phyloP scores from a whole-genome alignment of 2,113 vertebrate species.

The Circaetus gallicus region DNA sequence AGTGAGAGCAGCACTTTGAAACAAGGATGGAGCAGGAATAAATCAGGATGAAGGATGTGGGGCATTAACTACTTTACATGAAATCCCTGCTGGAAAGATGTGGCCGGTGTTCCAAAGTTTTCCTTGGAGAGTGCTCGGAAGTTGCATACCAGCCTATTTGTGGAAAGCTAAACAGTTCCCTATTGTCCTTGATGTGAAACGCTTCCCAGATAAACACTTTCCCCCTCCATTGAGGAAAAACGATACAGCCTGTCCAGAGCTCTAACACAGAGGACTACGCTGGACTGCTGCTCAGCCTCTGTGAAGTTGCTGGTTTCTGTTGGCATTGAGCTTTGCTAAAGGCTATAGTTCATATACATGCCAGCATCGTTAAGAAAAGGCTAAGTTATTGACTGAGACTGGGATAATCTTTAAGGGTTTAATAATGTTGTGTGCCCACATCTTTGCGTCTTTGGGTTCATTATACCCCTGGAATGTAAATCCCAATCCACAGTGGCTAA shows the following conservation, averaged over 20 bases:
- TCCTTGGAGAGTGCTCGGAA: conserved; percentile 9
- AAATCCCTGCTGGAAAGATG: neutral
- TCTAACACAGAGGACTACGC: neutral
- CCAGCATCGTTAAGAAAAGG: neutral
- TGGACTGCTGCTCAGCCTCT: neutral
- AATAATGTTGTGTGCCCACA: neutral
- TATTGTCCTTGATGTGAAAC: conserved; percentile 20
- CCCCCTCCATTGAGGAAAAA: conserved; percentile 23
- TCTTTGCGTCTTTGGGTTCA: neutral
- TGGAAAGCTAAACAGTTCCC: conserved; percentile 47
- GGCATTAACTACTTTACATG: conserved; percentile 3
- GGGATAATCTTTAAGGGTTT: neutral
- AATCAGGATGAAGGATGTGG: conserved; percentile 33
- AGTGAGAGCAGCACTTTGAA: neutral
- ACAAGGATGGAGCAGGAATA: neutral
- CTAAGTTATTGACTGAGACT: neutral
- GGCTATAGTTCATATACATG: neutral
- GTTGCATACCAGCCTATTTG: conserved; percentile 27
- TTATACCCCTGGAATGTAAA: conserved; percentile 24
- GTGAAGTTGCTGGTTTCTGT: neutral
- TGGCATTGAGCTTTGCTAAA: neutral
- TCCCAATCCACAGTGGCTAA: neutral
- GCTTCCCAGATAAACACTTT: conserved; percentile 48
- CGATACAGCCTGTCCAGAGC: neutral
- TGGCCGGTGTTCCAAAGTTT: neutral